Base-by-base conservation (phyloP, 1,140 invertebrate species). In the Littorina saxatilis region DNA sequence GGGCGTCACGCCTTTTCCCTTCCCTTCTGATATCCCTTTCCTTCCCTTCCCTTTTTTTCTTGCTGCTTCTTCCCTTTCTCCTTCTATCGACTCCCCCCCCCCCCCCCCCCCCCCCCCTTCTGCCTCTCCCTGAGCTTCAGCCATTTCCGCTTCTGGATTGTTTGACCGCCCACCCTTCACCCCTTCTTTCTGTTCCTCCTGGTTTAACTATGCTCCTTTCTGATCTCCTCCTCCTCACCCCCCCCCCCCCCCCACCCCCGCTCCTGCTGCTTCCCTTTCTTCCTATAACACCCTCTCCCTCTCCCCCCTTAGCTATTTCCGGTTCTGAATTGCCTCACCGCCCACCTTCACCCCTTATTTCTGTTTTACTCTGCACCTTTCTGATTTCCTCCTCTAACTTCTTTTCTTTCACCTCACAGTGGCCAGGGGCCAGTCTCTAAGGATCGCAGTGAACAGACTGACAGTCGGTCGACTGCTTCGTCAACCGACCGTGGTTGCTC, bases 31-130 rank as follows among this genome's bases (percentile, higher is more conserved):
- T 58, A 15, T 58, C 55, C n/a, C 55, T 58, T n/a, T 58, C 55
- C n/a, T n/a, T 58, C 55, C n/a, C 55, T n/a, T 58, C 55, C n/a
- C 55, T 58, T n/a, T 58, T n/a, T 58, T n/a, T 58, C 55, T 58
- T n/a, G 17, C 55, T 58, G 17, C 2, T n/a, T 5, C 55, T n/a
- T 27, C 17, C 23, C 55, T 58, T n/a, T 27, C n/a, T 27, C n/a
- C 55, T n/a, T n/a, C 4, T n/a, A 15, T 58, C 55, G 17, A 15
- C 55, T n/a, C 7, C 55, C 55, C n/a, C 20, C 55, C 17, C 55
- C 17, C 55, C n/a, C 55, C 23, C 55, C 2, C 17, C 0, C 55
- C 23, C 55, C 23, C 17, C 47, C 1, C 13, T 52, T 20, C 47
- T 52, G 13, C 47, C 13, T 52, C 47, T 52, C 47, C n/a, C n/a